Evolutionary conservation across 2,113 vertebrate genomes (phyloP), one percentile per base, ranked within the genome.

Genomic region (Chinchilla lanigera): DNA sequence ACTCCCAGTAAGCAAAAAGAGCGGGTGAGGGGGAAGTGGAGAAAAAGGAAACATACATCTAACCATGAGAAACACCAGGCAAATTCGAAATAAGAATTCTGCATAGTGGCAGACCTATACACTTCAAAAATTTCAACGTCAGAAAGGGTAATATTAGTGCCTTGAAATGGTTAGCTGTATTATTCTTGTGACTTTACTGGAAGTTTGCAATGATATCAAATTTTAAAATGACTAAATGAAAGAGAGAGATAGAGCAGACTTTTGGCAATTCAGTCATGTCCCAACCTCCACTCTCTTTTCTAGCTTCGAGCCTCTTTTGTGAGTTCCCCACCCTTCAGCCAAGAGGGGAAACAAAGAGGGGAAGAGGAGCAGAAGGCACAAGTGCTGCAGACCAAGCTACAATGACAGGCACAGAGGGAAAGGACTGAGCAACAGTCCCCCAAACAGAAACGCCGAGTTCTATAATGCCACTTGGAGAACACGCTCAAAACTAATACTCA

Each of bases 11-110:
- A 95, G 77, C 38, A 54, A 33, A 58, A 60, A 0, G 30, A 78
- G 2, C 26, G 33, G 30, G 1, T 38, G 47, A 52, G 11, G 6
- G 44, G 30, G 17, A 47, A 14, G 22, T 24, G 19, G 13, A 7
- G 20, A 13, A 89, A 86, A 86, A 80, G 52, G 3, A 54, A 86
- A 93, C 38, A 33, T 41, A 58, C 83, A 71, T 47, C 11, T 73
- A 92, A 89, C 63, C 19, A 67, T 2, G 7, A 80, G 50, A 91
- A 78, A 38, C 22, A 82, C 10, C 67, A 69, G 38, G 52, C 8
- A 78, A 92, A 80, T 35, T 81, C 89, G 60, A 94, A 94, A 54
- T 58, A 78, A 83, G 78, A 95, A 88, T 69, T 84, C 63, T 54
- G 47, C 38, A 44, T 85, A 22, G 75, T 69, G 85, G 54, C n/a